Percentiles rank a stretch among this genome's conserved stretches.
phyloP scores from a whole-genome alignment of 2,113 vertebrate species.

The Nothocercus nigrocapillus region DNA sequence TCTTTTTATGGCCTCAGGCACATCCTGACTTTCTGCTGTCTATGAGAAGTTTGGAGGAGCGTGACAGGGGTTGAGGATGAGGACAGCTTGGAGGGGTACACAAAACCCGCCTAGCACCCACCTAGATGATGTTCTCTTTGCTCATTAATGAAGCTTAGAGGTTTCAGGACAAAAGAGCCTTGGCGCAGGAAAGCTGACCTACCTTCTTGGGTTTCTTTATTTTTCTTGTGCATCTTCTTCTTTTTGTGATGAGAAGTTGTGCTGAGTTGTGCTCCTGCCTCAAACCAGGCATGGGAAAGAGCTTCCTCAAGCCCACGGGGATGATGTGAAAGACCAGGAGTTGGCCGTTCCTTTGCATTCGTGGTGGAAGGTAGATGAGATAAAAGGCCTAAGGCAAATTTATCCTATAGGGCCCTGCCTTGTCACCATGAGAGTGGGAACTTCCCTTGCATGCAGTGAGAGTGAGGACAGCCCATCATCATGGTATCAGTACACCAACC shows the following conservation, averaged over 20 bases:
- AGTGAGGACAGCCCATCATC: not conserved
- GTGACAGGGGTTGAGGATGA: not conserved
- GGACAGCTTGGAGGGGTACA: not conserved
- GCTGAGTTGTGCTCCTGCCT: constrained; percentile 38
- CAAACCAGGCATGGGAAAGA: constrained; percentile 50
- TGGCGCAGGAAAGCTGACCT: not conserved
- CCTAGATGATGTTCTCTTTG: not conserved
- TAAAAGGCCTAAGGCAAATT: not conserved
- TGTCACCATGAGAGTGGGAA: not conserved
- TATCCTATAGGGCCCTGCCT: not conserved
- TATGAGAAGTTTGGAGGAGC: not conserved
- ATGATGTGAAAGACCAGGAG: constrained; percentile 33
- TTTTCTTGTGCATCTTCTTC: constrained; percentile 5
- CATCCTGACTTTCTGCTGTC: not conserved
- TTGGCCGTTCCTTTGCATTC: constrained; percentile 38
- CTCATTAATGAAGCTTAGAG: not conserved
- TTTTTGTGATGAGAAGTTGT: constrained; percentile 37
- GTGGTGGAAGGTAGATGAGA: not conserved
- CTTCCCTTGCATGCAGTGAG: fast-evolving
- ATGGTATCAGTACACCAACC: not conserved
- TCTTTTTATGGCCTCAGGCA: not conserved
- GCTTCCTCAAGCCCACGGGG: constrained; percentile 8
- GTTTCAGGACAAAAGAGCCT: not conserved
- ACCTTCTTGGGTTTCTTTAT: not conserved
- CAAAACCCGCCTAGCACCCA: not conserved